Percentiles rank a stretch among this genome's conserved stretches.
These are phyloP conservation scores for Erythrocercus mccallii DNA, from an alignment of 2,113 vertebrate genomes.

Conservation along the genomic window DNA sequence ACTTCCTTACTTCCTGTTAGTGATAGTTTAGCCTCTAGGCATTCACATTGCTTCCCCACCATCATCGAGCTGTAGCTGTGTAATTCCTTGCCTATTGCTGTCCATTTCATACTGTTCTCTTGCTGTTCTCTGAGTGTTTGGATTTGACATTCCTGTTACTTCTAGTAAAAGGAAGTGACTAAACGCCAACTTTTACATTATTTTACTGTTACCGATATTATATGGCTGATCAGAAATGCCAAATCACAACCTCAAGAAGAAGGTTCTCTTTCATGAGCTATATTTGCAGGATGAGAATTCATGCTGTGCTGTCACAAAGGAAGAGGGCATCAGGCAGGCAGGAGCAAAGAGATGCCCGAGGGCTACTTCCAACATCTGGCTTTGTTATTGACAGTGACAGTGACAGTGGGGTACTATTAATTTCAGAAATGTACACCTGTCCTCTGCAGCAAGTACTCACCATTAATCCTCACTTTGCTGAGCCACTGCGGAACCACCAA, in stretches of 20 bases:
- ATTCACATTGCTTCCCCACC: neutral
- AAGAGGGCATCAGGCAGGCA: too few species aligned
- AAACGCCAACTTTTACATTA: neutral
- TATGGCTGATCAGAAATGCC: neutral
- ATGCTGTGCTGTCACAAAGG: neutral
- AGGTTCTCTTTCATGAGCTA: neutral
- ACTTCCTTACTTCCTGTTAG: neutral
- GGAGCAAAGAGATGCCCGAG: neutral
- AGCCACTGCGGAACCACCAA: neutral
- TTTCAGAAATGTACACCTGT: neutral
- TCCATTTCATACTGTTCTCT: neutral
- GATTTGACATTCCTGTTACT: neutral
- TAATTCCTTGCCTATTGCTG: neutral
- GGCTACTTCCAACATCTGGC: neutral
- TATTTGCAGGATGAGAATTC: neutral
- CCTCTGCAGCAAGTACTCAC: neutral
- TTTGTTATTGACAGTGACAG: neutral
- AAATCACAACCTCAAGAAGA: neutral
- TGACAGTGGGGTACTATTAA: neutral
- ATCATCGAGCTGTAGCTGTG: fast-evolving
- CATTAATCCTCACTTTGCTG: neutral
- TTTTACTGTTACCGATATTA: neutral
- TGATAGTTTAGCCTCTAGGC: neutral
- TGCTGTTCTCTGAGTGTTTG: neutral
- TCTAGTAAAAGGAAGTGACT: neutral